Percentiles rank a stretch among this genome's conserved stretches.
Evolutionary conservation across 92 coral and sea anemone genomes (phyloP).

Genomic region (Ricordea florida): DNA sequence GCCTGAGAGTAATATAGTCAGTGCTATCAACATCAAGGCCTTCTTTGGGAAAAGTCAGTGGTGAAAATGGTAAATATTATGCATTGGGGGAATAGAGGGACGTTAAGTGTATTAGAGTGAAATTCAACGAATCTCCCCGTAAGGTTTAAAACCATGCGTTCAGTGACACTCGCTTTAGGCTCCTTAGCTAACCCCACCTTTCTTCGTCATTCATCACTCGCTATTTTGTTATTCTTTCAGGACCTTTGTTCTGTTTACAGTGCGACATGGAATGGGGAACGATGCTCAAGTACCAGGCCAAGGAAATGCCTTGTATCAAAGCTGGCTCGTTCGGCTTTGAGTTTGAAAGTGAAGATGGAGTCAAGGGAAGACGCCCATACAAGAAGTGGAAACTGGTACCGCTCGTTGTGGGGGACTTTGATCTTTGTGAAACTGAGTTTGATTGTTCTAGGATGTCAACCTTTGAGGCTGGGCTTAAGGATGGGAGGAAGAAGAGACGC

Average conservation of each 20-base stretch:
- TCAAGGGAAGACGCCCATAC: conserved; percentile 1
- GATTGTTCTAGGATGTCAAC: no score
- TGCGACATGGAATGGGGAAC: conserved; percentile 78
- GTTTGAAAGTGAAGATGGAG: conserved; percentile 21
- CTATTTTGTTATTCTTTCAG: not conserved
- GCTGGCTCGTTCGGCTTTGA: conserved; percentile 60
- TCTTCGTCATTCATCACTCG: not conserved
- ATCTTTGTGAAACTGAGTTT: conserved; percentile 5
- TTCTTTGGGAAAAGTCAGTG: no score
- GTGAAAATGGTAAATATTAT: no score
- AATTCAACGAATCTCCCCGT: no score
- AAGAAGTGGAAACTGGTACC: conserved; percentile 66
- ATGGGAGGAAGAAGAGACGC: no score
- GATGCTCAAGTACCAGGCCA: conserved; percentile 49
- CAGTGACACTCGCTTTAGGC: no score
- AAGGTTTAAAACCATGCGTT: no score
- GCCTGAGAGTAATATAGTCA: no score
- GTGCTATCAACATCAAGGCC: no score
- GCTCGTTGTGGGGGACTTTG: conserved; percentile 30
- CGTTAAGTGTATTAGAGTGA: no score
- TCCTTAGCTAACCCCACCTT: not conserved
- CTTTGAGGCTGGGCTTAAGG: no score
- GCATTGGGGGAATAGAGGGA: no score
- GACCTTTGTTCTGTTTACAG: conserved; percentile 45
- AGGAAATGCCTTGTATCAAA: conserved; percentile 67